Evolutionary conservation across 2,797 vertebrate genomes (phyloP).

Genomic region (Hyperoplus immaculatus): DNA sequence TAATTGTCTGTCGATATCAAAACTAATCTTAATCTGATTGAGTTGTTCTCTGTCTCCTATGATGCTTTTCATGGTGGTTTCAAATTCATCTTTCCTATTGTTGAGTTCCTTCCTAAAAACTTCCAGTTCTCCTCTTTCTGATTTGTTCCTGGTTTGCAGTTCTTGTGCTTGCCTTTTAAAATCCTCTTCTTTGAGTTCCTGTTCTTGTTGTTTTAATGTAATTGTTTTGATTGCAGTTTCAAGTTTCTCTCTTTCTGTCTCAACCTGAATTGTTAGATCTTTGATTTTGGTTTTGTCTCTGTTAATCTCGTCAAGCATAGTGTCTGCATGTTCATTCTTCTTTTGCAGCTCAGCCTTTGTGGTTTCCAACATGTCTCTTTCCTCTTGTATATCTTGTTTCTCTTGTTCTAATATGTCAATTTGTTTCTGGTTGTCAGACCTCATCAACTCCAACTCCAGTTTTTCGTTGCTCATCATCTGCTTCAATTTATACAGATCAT

Average conservation of each 20-base stretch:
- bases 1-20: background rate
- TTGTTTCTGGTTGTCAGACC: background rate
- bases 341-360: background rate
- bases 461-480: too few species aligned
- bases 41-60: background rate
- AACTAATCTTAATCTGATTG: background rate
- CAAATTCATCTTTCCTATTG: background rate
- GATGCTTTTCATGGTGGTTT: background rate
- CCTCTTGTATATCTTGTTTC: background rate
- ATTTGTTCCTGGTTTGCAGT: background rate
- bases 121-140: background rate
- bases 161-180: constrained; percentile 3
- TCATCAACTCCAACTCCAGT: too few species aligned
- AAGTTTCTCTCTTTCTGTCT: background rate
- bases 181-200: constrained; percentile 8
- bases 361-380: background rate
- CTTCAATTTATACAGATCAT: background rate
- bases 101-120: background rate
- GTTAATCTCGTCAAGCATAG: background rate
- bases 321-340: background rate
- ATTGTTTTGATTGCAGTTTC: background rate
- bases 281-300: background rate
- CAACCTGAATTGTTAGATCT: background rate
- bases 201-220: background rate
- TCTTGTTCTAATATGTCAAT: background rate